A percentile compares a stretch with the other conserved stretches of the same genome.
Conservation (phyloP, 2,888 invertebrate genomes). For the Lasioglossum vierecki region DNA sequence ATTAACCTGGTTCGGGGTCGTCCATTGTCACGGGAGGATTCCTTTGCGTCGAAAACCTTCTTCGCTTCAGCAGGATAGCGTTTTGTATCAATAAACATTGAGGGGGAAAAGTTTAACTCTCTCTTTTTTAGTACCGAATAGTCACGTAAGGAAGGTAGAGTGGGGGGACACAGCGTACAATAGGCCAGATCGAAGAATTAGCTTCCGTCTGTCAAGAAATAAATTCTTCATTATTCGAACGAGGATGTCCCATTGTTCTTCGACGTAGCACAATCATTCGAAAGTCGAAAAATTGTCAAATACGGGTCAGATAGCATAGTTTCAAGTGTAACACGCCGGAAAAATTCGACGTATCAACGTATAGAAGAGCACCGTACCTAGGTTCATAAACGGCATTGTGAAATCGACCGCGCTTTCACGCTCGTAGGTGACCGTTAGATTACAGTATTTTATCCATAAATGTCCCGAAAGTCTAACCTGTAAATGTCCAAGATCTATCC, state of each 20-base stretch:
- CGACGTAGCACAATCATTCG: neutral
- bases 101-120: no score
- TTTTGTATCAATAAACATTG: constrained; percentile 3
- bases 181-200: neutral
- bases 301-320: constrained; percentile 20
- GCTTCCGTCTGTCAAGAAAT: neutral
- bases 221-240: no score
- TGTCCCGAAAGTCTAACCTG: no score
- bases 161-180: neutral
- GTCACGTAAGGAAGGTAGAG: no score
- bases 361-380: constrained; percentile 84
- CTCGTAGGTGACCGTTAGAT: constrained; percentile 95
- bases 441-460: no score
- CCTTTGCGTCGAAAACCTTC: constrained; percentile 20
- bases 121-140: no score
- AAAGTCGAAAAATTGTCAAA: neutral
- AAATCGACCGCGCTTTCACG: constrained; percentile 96
- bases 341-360: neutral
- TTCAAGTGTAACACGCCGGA: neutral
- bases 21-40: constrained; percentile 9
- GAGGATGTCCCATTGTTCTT: no score
- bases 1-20: neutral
- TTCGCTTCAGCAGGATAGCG: neutral
- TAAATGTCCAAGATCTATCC: no score
- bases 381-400: constrained; percentile 99